Conservation (phyloP, 2,888 invertebrate genomes). For the Pristionchus exspectatus region DNA sequence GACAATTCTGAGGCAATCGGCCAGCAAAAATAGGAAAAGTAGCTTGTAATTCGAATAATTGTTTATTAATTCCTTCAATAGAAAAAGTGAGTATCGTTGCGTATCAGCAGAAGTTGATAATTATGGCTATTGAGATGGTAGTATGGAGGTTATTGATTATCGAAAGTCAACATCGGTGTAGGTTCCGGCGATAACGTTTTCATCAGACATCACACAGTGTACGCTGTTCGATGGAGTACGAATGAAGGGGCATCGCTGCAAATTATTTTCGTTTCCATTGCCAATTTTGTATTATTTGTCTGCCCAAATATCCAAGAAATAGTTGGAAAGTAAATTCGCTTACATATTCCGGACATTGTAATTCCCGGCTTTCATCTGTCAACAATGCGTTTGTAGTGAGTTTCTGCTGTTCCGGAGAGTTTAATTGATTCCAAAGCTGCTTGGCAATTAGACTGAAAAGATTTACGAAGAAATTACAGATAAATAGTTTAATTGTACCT, state of each 20-base stretch:
- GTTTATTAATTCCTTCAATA: background rate
- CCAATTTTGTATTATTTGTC: too few species aligned
- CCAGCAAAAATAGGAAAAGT: background rate
- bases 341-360: background rate
- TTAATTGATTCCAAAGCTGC: conserved; percentile 15
- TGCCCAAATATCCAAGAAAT: background rate
- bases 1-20: too few species aligned
- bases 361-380: conserved; percentile 2
- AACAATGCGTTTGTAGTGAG: background rate
- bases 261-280: too few species aligned
- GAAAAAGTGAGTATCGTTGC: too few species aligned
- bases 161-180: background rate
- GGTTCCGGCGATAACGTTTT: background rate
- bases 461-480: background rate
- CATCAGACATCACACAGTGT: background rate
- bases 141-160: background rate
- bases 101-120: too few species aligned
- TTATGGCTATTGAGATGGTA: background rate
- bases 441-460: background rate
- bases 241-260: conserved; percentile 14
- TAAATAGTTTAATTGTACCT: background rate
- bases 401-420: conserved; percentile 2
- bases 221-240: conserved; percentile 8
- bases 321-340: background rate
- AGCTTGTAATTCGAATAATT: background rate